A percentile compares a stretch with the other conserved stretches of the same genome.
phyloP scores from a whole-genome alignment of 2,113 vertebrate species.

The Hyaena hyaena region DNA sequence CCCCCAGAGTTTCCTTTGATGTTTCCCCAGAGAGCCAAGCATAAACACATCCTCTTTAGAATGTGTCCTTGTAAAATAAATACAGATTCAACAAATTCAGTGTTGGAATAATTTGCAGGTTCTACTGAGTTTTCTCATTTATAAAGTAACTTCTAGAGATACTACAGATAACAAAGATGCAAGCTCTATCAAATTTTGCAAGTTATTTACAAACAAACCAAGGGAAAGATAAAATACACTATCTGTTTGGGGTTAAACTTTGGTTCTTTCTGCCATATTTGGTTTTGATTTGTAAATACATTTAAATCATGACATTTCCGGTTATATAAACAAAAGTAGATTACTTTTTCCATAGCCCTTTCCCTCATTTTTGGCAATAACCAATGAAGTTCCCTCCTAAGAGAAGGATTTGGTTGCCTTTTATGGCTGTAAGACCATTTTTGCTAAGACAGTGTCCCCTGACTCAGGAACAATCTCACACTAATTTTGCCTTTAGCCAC shows the following conservation, averaged over 20 bases:
- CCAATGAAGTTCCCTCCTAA: conserved; percentile 18
- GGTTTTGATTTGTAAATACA: conserved; percentile 19
- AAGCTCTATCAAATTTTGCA: conserved; percentile 5
- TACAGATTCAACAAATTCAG: conserved; percentile 1
- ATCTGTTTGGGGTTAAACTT: background rate
- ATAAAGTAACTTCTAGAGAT: conserved; percentile 44
- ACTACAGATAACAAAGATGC: background rate
- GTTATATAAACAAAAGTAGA: conserved; percentile 47
- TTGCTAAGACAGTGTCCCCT: conserved; percentile 70
- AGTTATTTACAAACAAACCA: conserved; percentile 42
- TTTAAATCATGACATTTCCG: conserved; percentile 55
- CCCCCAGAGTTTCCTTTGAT: conserved; percentile 16
- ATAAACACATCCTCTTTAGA: conserved; percentile 12
- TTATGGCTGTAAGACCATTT: conserved; percentile 76
- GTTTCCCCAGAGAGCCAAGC: conserved; percentile 1
- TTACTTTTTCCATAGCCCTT: conserved; percentile 23
- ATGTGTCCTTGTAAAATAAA: conserved; percentile 16
- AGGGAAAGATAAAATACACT: conserved; percentile 34
- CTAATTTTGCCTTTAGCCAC: conserved; percentile 81
- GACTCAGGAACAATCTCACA: conserved; percentile 76
- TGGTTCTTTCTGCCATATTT: conserved; percentile 38
- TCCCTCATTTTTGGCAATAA: conserved; percentile 24
- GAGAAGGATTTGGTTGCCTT: background rate
- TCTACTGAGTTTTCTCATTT: conserved; percentile 13
- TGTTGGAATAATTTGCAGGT: conserved; percentile 27